These are phyloP conservation scores for Ferrisia virgata DNA, from an alignment of 2,888 invertebrate genomes.

Conservation along the genomic window DNA sequence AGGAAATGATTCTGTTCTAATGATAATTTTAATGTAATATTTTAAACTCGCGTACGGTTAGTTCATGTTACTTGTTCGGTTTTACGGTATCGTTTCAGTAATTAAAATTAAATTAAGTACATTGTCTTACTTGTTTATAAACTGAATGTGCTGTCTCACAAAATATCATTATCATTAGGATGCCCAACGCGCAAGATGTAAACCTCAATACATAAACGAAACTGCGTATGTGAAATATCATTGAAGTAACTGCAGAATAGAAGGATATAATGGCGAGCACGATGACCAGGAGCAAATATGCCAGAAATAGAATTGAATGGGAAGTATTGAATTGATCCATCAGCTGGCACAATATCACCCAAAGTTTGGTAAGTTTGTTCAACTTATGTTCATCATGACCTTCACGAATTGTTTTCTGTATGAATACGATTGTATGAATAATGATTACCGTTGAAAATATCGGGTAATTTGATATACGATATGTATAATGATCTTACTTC, in stretches of 20 bases:
- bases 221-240: not conserved
- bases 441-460: not conserved
- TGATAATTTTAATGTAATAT: too few relatives aligned
- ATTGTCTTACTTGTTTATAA: not conserved
- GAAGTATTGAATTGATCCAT: not conserved
- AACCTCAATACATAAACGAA: not conserved
- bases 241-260: not conserved
- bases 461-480: too few relatives aligned
- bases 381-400: not conserved
- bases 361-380: not conserved
- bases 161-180: not conserved
- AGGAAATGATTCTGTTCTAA: too few relatives aligned
- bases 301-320: not conserved
- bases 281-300: not conserved
- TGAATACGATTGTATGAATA: not conserved
- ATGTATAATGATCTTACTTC: conserved; percentile 1
- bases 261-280: not conserved
- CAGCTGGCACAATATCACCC: not conserved
- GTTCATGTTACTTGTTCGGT: too few relatives aligned
- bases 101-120: not conserved
- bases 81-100: not conserved
- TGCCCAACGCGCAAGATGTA: not conserved
- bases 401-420: not conserved
- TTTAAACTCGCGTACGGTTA: too few relatives aligned
- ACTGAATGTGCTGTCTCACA: conserved; percentile 12